Base-by-base conservation (phyloP, 2,888 invertebrate genomes). In the Watsonalla binaria region DNA sequence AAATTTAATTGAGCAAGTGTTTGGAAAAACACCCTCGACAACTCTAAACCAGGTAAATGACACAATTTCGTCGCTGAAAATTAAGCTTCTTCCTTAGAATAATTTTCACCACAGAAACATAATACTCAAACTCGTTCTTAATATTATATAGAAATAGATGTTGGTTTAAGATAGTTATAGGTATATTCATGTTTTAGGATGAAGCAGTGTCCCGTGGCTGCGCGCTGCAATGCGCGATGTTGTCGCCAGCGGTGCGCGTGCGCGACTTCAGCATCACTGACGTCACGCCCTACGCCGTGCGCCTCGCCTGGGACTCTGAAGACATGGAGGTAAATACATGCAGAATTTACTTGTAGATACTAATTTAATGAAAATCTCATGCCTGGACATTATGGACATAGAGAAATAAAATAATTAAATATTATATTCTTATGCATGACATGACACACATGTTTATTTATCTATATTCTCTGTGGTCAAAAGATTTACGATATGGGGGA, bases 151-250 rank as follows among this genome's bases (percentile, higher is more conserved):
- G 6, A 9, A 7, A 45, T 45, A 7, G 11, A 46, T 13, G 13
- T 46, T 46, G 5, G 5, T 24, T 0, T 14, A 8, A 15, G 46
- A 47, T 45, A 33, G 34, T 34, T 24, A 13, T 11, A 34, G 24
- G 15, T 52, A 37, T 39, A n/a, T 34, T 34, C 15, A 46, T 51
- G 11, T 42, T 11, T 42, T 59, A 91, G 87, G 99, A 99, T 81
- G 99, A 99, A 86, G 97, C 99, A 0, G 99, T 99, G 34, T 93
- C 98, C 4, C 94, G 99, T 55, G 99, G 99, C 4, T 99, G 98
- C 82, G 98, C 99, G 35, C 90, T 99, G 55, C 96, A 96, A 73
- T 99, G 99, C 89, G 99, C 99, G 14, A 99, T 99, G 92, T 92
- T 99, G 72, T 98, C 98, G 53, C 99, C 99, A 42, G 98, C 98